Evolutionary conservation across 2,888 invertebrate species (phyloP).

Genomic region (Neoascia interrupta): DNA sequence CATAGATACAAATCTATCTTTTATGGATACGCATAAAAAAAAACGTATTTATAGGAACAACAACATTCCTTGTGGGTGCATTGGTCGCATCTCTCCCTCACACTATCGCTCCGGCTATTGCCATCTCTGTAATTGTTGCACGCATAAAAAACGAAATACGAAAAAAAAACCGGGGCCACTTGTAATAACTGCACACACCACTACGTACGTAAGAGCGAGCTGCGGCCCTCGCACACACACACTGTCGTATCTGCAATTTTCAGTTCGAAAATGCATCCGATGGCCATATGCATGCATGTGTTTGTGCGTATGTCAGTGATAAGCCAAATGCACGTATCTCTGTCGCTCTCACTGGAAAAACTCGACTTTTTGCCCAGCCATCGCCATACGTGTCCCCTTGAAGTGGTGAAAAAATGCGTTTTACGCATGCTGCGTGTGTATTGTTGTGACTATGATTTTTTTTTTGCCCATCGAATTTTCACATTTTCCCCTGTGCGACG

Average conservation of each 20-base stretch:
- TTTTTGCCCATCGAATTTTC: constrained; percentile 65
- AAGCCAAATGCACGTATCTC: constrained; percentile 8
- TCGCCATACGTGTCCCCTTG: constrained; percentile 7
- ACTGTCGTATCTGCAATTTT: constrained; percentile 60
- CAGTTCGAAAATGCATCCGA: constrained; percentile 59
- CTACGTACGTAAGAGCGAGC: not conserved
- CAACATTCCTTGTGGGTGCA: constrained; percentile 61
- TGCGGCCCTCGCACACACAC: constrained; percentile 35
- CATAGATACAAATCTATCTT: constrained; percentile 54
- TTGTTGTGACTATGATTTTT: constrained; percentile 48
- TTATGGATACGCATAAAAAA: constrained; percentile 46
- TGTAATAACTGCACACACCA: constrained; percentile 66
- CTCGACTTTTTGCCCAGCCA: constrained; percentile 13
- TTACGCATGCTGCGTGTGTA: constrained; percentile 51
- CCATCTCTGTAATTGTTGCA: constrained; percentile 51
- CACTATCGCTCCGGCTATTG: constrained; percentile 15
- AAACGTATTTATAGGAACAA: constrained; percentile 18
- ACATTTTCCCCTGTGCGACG: constrained; percentile 63
- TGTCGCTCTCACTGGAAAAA: constrained; percentile 28
- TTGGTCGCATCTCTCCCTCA: constrained; percentile 37
- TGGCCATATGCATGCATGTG: constrained; percentile 31
- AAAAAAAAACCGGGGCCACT: constrained; percentile 57
- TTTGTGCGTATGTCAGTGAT: too few species aligned
- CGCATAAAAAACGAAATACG: constrained; percentile 28
- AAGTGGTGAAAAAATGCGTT: constrained; percentile 65